Percentiles rank a stretch among this genome's conserved stretches.
Evolutionary conservation across 2,888 invertebrate species (phyloP).

Genomic region (Mantis religiosa): DNA sequence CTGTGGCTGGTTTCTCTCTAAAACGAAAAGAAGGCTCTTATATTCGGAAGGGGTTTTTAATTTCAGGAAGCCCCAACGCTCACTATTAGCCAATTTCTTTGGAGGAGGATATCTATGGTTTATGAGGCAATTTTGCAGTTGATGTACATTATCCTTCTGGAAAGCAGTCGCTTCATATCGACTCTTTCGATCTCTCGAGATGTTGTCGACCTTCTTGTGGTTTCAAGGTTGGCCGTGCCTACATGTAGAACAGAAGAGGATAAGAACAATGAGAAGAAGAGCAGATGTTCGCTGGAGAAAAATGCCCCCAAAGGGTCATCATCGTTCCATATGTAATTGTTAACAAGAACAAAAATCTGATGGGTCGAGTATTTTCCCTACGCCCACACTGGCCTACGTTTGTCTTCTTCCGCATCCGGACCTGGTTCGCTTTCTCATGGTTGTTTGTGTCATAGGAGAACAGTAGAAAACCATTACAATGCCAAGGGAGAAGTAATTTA

Average conservation of each 20-base stretch:
- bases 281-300: neutral
- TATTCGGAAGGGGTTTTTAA: neutral
- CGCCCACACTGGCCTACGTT: neutral
- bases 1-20: neutral
- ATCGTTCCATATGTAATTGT: neutral
- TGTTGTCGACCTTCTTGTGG: neutral
- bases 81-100: slow-evolving; percentile 1
- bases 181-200: neutral
- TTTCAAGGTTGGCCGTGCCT: neutral
- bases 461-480: too few relatives aligned
- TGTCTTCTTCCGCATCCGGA: neutral
- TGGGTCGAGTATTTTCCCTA: neutral
- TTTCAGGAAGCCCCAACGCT: slow-evolving; percentile 1
- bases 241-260: neutral
- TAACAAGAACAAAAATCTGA: neutral
- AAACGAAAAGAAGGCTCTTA: neutral
- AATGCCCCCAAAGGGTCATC: neutral
- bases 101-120: neutral
- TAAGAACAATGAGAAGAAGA: neutral
- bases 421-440: neutral
- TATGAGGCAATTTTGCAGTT: neutral
- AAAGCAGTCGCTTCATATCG: neutral
- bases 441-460: too few relatives aligned
- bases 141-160: neutral
- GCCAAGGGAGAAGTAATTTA: too few relatives aligned